Conservation (phyloP, 2,888 invertebrate genomes). For the Protula sp. region DNA sequence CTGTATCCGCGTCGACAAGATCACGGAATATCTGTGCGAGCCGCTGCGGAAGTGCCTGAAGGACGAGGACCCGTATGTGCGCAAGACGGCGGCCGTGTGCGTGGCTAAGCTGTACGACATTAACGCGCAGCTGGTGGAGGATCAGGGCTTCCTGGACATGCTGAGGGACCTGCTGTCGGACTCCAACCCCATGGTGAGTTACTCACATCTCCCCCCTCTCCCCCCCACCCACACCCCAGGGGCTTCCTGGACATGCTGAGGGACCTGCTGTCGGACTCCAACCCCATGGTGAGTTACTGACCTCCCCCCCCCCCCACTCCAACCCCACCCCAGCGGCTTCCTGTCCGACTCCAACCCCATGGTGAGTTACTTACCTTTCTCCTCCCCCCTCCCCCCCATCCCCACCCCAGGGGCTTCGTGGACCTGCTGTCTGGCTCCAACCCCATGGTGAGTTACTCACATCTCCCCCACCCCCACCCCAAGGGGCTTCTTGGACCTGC, state of each 20-base stretch:
- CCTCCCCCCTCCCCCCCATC: too few relatives aligned
- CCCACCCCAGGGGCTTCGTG: too few relatives aligned
- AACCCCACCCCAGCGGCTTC: too few relatives aligned
- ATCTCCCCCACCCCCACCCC: too few relatives aligned
- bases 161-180: conserved; percentile 94
- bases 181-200: conserved; percentile 92
- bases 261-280: conserved; percentile 95
- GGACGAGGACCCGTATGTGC: conserved; percentile 55
- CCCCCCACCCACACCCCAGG: too few relatives aligned
- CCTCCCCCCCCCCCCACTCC: too few relatives aligned
- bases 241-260: conserved; percentile 95
- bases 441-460: conserved; percentile 83
- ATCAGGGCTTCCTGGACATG: conserved; percentile 94
- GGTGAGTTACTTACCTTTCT: neutral
- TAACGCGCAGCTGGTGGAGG: conserved; percentile 67
- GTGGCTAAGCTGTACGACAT: conserved; percentile 99
- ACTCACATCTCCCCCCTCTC: neutral
- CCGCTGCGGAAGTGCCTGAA: conserved; percentile 75
- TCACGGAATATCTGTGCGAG: conserved; percentile 98
- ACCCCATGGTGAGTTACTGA: conserved; percentile 93
- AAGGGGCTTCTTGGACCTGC: conserved; percentile 93
- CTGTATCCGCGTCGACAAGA: conserved; percentile 98
- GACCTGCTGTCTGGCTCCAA: conserved; percentile 97
- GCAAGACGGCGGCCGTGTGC: conserved; percentile 98
- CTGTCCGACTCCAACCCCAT: too few relatives aligned